These are phyloP conservation scores for Machaerirhynchus nigripectus DNA, from an alignment of 2,113 vertebrate genomes.

Conservation along the genomic window DNA sequence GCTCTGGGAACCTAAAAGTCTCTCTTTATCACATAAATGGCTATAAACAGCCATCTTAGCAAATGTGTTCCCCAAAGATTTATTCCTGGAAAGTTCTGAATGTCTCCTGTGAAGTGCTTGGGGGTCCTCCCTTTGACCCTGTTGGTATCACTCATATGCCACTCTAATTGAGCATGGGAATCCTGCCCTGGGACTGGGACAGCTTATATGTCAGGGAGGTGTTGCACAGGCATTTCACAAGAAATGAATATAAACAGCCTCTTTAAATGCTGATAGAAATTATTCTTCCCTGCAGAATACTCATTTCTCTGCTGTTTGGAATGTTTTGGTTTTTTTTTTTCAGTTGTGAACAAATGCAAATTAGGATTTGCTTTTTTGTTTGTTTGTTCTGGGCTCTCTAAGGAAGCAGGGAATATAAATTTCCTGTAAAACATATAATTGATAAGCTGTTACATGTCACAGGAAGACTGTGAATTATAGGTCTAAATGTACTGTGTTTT, in stretches of 20 bases:
- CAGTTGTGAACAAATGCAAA: background rate
- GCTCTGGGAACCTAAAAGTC: background rate
- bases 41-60: background rate
- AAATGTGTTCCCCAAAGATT: background rate
- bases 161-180: background rate
- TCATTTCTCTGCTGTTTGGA: background rate
- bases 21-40: background rate
- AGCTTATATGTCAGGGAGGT: background rate
- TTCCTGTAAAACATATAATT: background rate
- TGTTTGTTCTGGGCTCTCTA: background rate
- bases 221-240: background rate
- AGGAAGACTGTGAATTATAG: background rate
- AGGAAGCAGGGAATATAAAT: background rate
- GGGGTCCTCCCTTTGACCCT: background rate
- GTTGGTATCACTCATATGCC: background rate
- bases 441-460: background rate
- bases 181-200: background rate
- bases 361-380: conserved; percentile 4
- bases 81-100: background rate
- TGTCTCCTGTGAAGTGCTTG: background rate
- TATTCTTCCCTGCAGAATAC: background rate
- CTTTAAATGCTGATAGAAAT: background rate
- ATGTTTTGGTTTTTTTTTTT: background rate
- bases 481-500: background rate
- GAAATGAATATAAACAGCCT: background rate